Evolutionary conservation across 1,140 invertebrate species (phyloP).

Genomic region (Aphaenogaster rudis): DNA sequence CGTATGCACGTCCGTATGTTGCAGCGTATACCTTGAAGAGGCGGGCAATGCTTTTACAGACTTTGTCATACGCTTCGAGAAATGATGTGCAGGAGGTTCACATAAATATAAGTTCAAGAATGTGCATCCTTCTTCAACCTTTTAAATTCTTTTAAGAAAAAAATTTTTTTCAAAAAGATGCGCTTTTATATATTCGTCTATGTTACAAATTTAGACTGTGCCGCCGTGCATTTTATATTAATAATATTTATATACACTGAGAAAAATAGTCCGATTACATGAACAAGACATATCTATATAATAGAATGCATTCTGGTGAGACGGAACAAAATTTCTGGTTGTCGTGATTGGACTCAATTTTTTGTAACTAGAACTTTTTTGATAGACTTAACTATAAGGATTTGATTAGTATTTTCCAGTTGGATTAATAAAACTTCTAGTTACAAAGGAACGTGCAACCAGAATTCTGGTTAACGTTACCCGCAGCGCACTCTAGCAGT

Average conservation of each 20-base stretch:
- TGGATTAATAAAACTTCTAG: too few species aligned
- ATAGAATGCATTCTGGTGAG: too few species aligned
- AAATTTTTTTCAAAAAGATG: background rate
- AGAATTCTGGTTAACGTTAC: too few species aligned
- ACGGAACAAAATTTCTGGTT: too few species aligned
- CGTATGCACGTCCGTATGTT: background rate
- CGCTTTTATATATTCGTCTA: background rate
- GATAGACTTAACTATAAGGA: too few species aligned
- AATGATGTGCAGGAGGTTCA: background rate
- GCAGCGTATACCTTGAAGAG: slow-evolving; percentile 24
- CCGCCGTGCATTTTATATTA: background rate
- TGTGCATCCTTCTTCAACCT: background rate
- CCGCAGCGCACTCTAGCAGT: too few species aligned
- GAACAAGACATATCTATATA: too few species aligned
- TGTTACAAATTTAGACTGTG: background rate
- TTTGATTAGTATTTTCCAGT: too few species aligned
- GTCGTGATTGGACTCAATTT: too few species aligned
- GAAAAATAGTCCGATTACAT: too few species aligned
- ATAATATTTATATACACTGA: background rate
- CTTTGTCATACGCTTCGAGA: slow-evolving; percentile 26
- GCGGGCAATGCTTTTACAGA: background rate
- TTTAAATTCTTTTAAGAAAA: background rate
- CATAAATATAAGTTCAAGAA: slow-evolving; percentile 8
- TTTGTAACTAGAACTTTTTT: too few species aligned
- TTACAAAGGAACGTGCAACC: too few species aligned